Base-by-base conservation (phyloP, 1,140 invertebrate species). In the Berghia stephanieae region DNA sequence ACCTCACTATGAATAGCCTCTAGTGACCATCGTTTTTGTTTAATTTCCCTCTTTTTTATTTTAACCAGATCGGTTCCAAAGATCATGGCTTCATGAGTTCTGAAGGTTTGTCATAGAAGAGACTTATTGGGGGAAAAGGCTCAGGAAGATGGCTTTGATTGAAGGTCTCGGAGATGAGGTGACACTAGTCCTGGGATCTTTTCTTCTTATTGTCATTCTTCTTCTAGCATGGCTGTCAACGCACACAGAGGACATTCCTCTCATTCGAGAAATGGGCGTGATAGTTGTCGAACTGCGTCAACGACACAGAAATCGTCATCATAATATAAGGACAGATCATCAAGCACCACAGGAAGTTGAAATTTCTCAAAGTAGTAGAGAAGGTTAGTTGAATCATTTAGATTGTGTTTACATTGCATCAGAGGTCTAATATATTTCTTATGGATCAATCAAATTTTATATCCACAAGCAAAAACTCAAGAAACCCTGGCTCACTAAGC, bases 141-240 rank as follows among this genome's bases (percentile, higher is more conserved):
- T n/a, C n/a, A n/a, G n/a, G n/a, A 82, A 10, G 34, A 89, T 89
- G 88, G 77, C 86, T 72, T 71, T 89, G 16, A 85, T 95, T 69
- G 93, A 94, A 85, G 94, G 94, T 43, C 90, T 95, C 38, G 94
- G 94, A n/a, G 94, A 95, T 90, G 94, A 95, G 91, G 94, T 95
- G 36, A 92, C 93, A 31, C 90, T 94, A 79, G 94, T 94, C 86
- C 92, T 94, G 81, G 91, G 92, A 34, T 34, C 84, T 31, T 21
- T 87, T 13, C 24, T 84, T 21, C 84, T 92, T 40, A 86, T 94
- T 75, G 82, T 93, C 31, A 87, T 93, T 16, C 83, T 93, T 1
- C 78, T 93, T 78, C 81, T 94, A n/a, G 94, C 93, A 18, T 94
- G 94, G 94, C 92, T 92, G 87, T 94, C 94, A 0, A 94, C 92